Percentiles rank a stretch among this genome's conserved stretches.
Conservation (phyloP, 1,140 invertebrate genomes). For the Cydia splendana region DNA sequence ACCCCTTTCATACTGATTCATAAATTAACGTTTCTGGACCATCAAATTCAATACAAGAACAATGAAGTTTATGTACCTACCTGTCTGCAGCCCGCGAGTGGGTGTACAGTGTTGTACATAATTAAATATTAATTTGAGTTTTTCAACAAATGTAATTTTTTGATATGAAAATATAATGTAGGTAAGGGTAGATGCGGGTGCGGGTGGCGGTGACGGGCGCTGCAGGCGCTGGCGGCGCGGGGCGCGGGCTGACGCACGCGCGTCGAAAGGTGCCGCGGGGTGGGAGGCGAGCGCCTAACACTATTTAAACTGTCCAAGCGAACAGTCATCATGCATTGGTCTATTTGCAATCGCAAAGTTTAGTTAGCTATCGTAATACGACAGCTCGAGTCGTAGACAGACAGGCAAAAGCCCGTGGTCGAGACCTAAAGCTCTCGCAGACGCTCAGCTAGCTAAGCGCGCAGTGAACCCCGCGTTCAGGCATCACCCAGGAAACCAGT, state of each 20-base stretch:
- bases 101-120: too few relatives aligned
- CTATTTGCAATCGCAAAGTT: constrained; percentile 78
- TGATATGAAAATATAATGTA: background rate
- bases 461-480: constrained; percentile 77
- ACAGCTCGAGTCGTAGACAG: constrained; percentile 77
- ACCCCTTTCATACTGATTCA: too few relatives aligned
- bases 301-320: constrained; percentile 79
- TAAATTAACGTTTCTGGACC: too few relatives aligned
- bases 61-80: too few relatives aligned
- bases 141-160: background rate
- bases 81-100: too few relatives aligned
- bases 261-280: constrained; percentile 65
- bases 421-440: constrained; percentile 75
- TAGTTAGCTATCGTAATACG: constrained; percentile 79
- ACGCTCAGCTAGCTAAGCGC: constrained; percentile 76
- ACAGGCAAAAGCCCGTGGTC: constrained; percentile 79
- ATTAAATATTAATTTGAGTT: too few relatives aligned
- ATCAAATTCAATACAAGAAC: too few relatives aligned
- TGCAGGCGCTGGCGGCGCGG: constrained; percentile 47
- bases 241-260: constrained; percentile 69
- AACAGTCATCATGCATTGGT: constrained; percentile 79
- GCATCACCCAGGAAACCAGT: constrained; percentile 47
- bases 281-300: constrained; percentile 72
- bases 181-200: constrained; percentile 35
- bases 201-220: constrained; percentile 37